A percentile compares a stretch with the other conserved stretches of the same genome.
Evolutionary conservation across 2,113 vertebrate species (phyloP).

Genomic region (Malurus cyaneus): DNA sequence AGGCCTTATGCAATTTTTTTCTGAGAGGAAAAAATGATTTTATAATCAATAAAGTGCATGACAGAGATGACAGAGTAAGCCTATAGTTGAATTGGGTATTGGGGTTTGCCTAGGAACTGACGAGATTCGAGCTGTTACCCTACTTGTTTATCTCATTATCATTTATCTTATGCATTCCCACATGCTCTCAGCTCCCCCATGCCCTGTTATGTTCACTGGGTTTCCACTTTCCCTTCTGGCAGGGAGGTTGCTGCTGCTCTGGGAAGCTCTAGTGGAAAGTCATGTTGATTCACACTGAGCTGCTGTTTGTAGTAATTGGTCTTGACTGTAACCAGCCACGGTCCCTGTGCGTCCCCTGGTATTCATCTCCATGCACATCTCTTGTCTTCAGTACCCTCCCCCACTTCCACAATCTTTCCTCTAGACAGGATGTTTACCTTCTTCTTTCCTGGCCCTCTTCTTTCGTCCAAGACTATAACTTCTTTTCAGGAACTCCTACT

Average conservation of each 20-base stretch:
- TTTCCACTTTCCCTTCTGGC: not conserved
- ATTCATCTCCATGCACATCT: not conserved
- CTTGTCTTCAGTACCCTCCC: not conserved
- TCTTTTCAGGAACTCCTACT: not conserved
- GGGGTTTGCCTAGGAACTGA: not conserved
- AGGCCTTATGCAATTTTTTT: not conserved
- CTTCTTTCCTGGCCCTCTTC: not conserved
- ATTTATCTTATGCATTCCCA: not conserved
- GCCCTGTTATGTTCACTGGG: not conserved
- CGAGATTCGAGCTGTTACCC: not conserved
- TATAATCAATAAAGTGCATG: not conserved
- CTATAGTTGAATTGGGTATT: not conserved
- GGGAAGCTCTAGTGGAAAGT: not conserved
- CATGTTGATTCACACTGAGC: not conserved
- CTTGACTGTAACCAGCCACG: accelerated
- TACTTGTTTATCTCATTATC: not conserved
- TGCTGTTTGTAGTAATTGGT: not conserved
- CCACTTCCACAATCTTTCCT: not conserved
- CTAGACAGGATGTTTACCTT: not conserved
- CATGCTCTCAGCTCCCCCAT: accelerated
- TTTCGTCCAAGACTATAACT: not conserved
- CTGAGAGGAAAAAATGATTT: not conserved
- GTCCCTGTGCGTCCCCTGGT: not conserved
- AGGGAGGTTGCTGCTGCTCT: not conserved
- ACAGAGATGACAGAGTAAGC: not conserved